These are phyloP conservation scores for Brachypodius melanocephalos DNA, from an alignment of 2,113 vertebrate species.

Conservation along the genomic window DNA sequence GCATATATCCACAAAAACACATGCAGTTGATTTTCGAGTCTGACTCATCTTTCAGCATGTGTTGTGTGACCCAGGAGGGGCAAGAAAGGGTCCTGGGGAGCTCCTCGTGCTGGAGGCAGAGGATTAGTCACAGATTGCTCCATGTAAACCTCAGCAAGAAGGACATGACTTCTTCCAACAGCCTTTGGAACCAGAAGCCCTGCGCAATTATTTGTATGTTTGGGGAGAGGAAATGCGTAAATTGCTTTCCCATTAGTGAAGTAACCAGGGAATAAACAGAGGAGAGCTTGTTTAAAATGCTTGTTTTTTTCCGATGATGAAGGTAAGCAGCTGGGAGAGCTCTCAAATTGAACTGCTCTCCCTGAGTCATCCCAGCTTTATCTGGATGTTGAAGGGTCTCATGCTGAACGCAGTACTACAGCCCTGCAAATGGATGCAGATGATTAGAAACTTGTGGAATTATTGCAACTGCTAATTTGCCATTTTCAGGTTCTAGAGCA, in stretches of 20 bases:
- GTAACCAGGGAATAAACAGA: conserved; percentile 29
- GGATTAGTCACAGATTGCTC: not conserved
- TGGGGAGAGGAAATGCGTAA: conserved; percentile 16
- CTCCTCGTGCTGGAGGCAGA: fast-evolving
- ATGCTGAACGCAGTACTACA: not conserved
- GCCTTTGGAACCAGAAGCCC: not conserved
- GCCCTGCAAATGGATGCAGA: not conserved
- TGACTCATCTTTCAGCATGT: not conserved
- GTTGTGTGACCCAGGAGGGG: not conserved
- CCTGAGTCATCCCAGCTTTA: not conserved
- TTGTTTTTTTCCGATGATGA: not conserved
- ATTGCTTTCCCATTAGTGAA: conserved; percentile 13
- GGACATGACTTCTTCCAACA: not conserved
- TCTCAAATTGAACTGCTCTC: not conserved
- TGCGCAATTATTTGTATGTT: not conserved
- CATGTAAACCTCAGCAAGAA: fast-evolving
- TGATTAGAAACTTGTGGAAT: not conserved
- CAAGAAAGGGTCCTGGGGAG: not conserved
- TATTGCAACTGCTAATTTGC: not conserved
- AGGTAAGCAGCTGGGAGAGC: conserved; percentile 45
- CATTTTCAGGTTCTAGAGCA: not conserved
- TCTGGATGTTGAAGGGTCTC: not conserved
- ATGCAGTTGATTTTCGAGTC: not conserved
- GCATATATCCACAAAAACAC: fast-evolving
- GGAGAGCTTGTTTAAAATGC: not conserved